These are phyloP conservation scores for Cheilosia soror DNA, from an alignment of 2,888 invertebrate species.

Conservation along the genomic window DNA sequence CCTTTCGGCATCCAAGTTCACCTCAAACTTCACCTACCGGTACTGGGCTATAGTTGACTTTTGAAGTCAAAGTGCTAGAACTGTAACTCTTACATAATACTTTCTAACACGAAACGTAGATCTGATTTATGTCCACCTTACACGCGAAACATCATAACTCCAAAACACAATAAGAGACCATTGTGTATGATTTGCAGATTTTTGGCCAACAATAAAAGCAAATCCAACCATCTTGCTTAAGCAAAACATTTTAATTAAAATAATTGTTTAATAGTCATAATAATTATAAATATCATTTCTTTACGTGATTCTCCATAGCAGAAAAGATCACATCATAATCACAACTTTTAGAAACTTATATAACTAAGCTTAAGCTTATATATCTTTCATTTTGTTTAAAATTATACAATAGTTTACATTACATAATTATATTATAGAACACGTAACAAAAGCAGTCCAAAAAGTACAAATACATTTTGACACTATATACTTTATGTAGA, in stretches of 20 bases:
- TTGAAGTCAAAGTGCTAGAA: too few species aligned
- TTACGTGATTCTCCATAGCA: slow-evolving; percentile 48
- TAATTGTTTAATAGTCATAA: slow-evolving; percentile 32
- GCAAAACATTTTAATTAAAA: slow-evolving; percentile 56
- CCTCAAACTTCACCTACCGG: too few species aligned
- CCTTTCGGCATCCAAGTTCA: too few species aligned
- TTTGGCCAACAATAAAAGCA: background rate
- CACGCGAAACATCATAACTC: too few species aligned
- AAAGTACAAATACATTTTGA: slow-evolving; percentile 56
- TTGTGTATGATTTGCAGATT: too few species aligned
- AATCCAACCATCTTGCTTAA: slow-evolving; percentile 12
- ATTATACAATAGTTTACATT: slow-evolving; percentile 56
- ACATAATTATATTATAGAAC: slow-evolving; percentile 29
- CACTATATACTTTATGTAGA: background rate
- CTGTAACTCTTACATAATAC: too few species aligned
- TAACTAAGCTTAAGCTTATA: slow-evolving; percentile 34
- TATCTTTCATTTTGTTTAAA: slow-evolving; percentile 38
- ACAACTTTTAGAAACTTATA: slow-evolving; percentile 72
- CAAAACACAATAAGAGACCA: too few species aligned
- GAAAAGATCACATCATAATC: slow-evolving; percentile 71
- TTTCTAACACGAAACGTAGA: too few species aligned
- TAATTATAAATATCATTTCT: slow-evolving; percentile 66
- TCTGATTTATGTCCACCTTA: too few species aligned
- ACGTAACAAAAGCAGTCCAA: slow-evolving; percentile 72
- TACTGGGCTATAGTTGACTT: too few species aligned